Evolutionary conservation across 2,797 vertebrate genomes (phyloP).

Genomic region (Linurgus olivaceus): DNA sequence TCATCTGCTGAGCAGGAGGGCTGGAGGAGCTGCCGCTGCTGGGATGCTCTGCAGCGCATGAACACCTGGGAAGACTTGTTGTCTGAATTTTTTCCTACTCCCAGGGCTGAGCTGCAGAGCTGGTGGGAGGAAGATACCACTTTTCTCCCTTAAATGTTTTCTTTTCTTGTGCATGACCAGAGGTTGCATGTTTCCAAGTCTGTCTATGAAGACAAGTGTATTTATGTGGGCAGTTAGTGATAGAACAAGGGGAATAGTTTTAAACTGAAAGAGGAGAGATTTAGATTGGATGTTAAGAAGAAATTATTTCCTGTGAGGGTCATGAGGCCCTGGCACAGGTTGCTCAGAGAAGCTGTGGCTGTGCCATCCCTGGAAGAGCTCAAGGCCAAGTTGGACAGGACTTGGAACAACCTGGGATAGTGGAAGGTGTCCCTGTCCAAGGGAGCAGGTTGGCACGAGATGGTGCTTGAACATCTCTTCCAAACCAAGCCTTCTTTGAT

Average conservation of each 20-base stretch:
- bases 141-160: background rate
- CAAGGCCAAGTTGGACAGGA: background rate
- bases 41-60: background rate
- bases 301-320: background rate
- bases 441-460: rapidly evolving
- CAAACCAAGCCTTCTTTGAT: background rate
- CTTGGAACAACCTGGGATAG: background rate
- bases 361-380: background rate
- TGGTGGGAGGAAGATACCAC: background rate
- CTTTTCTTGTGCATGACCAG: background rate
- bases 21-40: background rate
- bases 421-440: background rate
- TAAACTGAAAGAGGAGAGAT: background rate
- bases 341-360: background rate
- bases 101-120: background rate
- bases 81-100: background rate
- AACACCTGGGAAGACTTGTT: background rate
- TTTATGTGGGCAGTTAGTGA: background rate
- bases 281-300: background rate
- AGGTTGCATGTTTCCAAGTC: background rate
- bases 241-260: background rate
- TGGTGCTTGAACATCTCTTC: background rate
- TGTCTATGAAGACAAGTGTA: background rate
- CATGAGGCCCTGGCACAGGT: background rate
- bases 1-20: background rate